Percentiles rank a stretch among this genome's conserved stretches.
phyloP scores from a whole-genome alignment of 2,888 invertebrate species.

The Unio delphinus region DNA sequence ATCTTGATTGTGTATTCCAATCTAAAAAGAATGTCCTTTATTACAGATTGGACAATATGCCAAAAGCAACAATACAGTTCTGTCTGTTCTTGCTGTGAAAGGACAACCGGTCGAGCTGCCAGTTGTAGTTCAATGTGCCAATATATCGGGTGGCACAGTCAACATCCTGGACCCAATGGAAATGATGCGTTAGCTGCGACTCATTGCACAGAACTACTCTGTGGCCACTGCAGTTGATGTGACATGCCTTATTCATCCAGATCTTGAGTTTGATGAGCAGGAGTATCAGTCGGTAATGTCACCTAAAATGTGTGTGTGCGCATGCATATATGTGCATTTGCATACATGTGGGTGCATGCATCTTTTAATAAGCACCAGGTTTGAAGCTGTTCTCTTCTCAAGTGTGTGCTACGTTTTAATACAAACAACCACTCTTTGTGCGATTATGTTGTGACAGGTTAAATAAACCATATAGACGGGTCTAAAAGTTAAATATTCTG shows the following conservation, averaged over 20 bases:
- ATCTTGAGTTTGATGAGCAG: conserved; percentile 54
- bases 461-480: too few species aligned
- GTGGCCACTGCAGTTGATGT: conserved; percentile 61
- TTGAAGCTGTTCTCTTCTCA: too few species aligned
- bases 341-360: too few species aligned
- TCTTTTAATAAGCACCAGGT: too few species aligned
- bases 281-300: conserved; percentile 41
- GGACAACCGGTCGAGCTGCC: conserved; percentile 50
- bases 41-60: conserved; percentile 61
- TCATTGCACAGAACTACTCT: conserved; percentile 61
- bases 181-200: conserved; percentile 59
- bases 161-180: conserved; percentile 62
- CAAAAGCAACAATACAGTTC: conserved; percentile 49
- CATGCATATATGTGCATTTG: too few species aligned
- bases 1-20: too few species aligned
- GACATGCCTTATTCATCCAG: conserved; percentile 54
- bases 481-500: too few species aligned
- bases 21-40: not conserved
- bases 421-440: too few species aligned
- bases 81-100: conserved; percentile 60
- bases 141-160: conserved; percentile 57
- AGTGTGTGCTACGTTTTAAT: too few species aligned
- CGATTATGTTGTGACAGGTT: too few species aligned
- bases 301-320: too few species aligned
- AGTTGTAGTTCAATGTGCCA: conserved; percentile 49